Conservation (phyloP, 37 sponge, comb jelly and placozoan species). For the Agelas oroides region DNA sequence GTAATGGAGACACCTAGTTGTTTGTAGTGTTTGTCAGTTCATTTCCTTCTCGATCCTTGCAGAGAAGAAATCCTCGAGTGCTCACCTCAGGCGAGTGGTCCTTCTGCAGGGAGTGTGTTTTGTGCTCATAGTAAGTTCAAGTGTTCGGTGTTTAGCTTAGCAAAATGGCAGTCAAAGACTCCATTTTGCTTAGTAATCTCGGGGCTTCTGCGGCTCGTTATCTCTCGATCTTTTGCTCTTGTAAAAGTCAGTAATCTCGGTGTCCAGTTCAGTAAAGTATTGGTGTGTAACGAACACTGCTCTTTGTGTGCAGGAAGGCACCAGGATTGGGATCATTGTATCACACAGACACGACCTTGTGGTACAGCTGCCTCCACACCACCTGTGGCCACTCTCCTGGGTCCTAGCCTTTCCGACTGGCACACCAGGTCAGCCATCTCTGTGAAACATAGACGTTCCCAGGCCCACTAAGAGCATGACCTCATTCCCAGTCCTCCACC, state of each 20-base stretch:
- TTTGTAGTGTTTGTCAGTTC: background rate
- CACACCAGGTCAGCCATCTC: constrained; percentile 38
- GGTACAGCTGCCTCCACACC: background rate
- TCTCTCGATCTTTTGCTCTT: too few relatives aligned
- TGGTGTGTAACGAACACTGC: too few relatives aligned
- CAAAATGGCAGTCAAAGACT: too few relatives aligned
- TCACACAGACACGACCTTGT: constrained; percentile 15
- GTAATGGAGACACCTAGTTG: background rate
- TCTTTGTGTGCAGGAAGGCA: too few relatives aligned
- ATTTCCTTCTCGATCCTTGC: background rate
- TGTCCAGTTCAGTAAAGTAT: too few relatives aligned
- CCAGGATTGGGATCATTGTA: constrained; percentile 1
- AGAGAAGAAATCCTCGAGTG: background rate
- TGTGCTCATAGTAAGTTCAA: background rate
- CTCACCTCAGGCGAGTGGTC: background rate
- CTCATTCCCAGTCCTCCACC: too few relatives aligned
- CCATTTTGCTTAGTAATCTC: too few relatives aligned
- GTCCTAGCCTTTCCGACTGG: constrained; percentile 49
- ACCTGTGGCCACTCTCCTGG: constrained; percentile 27
- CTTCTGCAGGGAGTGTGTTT: background rate
- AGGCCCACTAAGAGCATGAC: too few relatives aligned
- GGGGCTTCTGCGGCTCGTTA: too few relatives aligned
- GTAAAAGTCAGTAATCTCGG: too few relatives aligned
- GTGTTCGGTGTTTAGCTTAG: background rate
- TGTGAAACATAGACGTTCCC: too few relatives aligned